Evolutionary conservation across 2,113 vertebrate species (phyloP).

Genomic region (Austrofundulus limnaeus): DNA sequence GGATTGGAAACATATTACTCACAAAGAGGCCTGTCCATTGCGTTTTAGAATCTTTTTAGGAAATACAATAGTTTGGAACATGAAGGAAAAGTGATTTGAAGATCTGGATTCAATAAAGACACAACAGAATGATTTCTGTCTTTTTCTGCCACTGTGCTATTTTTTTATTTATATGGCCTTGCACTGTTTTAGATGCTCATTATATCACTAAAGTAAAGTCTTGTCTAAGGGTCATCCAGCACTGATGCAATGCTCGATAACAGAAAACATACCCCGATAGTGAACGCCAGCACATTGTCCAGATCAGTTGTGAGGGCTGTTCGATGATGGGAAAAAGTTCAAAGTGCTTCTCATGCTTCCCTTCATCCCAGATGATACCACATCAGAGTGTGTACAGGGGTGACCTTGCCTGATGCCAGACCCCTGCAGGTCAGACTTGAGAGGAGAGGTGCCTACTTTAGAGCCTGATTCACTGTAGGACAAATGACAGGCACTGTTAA

Average conservation of each 20-base stretch:
- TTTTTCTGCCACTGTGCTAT: conserved; percentile 25
- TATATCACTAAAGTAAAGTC: conserved; percentile 70
- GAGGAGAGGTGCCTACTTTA: conserved; percentile 55
- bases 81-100: conserved; percentile 51
- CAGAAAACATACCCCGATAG: conserved; percentile 74
- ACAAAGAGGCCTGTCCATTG: conserved; percentile 57
- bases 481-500: conserved; percentile 66
- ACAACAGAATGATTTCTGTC: conserved; percentile 67
- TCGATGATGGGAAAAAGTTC: conserved; percentile 70
- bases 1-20: conserved; percentile 61
- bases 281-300: conserved; percentile 69
- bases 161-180: no score
- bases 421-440: conserved; percentile 52
- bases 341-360: conserved; percentile 30
- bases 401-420: conserved; percentile 57
- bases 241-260: conserved; percentile 76
- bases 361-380: conserved; percentile 46
- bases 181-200: conserved; percentile 63
- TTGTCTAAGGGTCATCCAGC: conserved; percentile 71
- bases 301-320: conserved; percentile 48
- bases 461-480: conserved; percentile 60
- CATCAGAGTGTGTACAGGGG: conserved; percentile 61
- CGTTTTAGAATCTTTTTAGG: conserved; percentile 54
- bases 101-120: conserved; percentile 78
- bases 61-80: conserved; percentile 57